phyloP scores from a whole-genome alignment of 2,797 vertebrate genomes.

The Oophaga sylvatica region DNA sequence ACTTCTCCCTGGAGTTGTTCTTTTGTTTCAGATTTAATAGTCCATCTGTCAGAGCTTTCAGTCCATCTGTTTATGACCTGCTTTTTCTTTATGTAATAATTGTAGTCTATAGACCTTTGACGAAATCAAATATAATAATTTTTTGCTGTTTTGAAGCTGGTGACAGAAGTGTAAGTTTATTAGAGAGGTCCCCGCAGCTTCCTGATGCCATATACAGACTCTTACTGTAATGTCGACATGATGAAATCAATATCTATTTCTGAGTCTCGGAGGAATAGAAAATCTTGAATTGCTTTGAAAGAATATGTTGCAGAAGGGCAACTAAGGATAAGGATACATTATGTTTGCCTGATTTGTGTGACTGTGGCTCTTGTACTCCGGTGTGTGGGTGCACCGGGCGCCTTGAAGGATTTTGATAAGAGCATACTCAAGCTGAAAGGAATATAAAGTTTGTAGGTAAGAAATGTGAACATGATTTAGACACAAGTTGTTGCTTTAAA shows the following conservation, averaged over 20 bases:
- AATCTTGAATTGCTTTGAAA: background rate
- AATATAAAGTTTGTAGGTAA: background rate
- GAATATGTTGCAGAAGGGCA: background rate
- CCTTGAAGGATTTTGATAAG: background rate
- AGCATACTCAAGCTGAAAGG: background rate
- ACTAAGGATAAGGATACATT: background rate
- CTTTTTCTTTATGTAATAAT: background rate
- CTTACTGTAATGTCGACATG: slow-evolving; percentile 1
- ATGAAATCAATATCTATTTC: slow-evolving; percentile 9
- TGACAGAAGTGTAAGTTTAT: slow-evolving; percentile 4
- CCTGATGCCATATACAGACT: background rate
- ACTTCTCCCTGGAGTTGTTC: no score
- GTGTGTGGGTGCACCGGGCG: background rate
- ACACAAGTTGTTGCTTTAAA: no score
- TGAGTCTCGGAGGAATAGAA: background rate
- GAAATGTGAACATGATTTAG: background rate
- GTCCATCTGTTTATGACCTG: no score
- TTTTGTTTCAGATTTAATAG: no score
- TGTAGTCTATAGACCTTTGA: background rate
- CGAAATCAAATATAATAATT: background rate
- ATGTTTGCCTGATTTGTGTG: background rate
- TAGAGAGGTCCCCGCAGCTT: background rate
- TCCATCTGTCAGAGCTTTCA: no score
- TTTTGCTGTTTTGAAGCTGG: background rate
- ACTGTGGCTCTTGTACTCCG: background rate